These are phyloP conservation scores for Malurus alboscapulatus DNA, from an alignment of 2,113 vertebrate genomes.

Conservation along the genomic window DNA sequence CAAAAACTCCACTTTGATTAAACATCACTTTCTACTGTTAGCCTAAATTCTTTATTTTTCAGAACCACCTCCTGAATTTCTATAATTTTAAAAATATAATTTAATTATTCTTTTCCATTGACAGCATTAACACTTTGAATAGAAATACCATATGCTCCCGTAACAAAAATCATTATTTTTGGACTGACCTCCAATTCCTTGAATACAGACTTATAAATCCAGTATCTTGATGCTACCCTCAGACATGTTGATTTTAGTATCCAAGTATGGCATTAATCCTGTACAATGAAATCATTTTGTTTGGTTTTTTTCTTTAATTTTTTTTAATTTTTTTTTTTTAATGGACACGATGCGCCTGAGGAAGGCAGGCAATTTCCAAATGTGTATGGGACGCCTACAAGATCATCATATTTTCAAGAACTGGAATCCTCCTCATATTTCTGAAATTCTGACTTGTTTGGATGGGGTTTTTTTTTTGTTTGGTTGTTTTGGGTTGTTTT, in stretches of 20 bases:
- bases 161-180: neutral
- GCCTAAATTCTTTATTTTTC: neutral
- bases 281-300: neutral
- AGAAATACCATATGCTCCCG: neutral
- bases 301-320: too few species aligned
- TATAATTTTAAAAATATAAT: neutral
- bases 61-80: neutral
- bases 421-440: neutral
- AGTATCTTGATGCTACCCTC: neutral
- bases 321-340: neutral
- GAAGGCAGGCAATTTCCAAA: neutral
- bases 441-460: neutral
- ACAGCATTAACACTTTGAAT: neutral
- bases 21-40: neutral
- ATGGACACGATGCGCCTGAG: neutral
- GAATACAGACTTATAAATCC: neutral
- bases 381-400: neutral
- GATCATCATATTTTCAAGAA: neutral
- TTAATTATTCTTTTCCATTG: neutral
- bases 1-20: neutral
- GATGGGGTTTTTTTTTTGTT: rapidly evolving
- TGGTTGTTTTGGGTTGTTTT: neutral
- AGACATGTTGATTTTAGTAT: neutral
- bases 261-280: neutral
- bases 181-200: neutral